These are phyloP conservation scores for Hyles lineata DNA, from an alignment of 2,888 invertebrate species.

Conservation along the genomic window DNA sequence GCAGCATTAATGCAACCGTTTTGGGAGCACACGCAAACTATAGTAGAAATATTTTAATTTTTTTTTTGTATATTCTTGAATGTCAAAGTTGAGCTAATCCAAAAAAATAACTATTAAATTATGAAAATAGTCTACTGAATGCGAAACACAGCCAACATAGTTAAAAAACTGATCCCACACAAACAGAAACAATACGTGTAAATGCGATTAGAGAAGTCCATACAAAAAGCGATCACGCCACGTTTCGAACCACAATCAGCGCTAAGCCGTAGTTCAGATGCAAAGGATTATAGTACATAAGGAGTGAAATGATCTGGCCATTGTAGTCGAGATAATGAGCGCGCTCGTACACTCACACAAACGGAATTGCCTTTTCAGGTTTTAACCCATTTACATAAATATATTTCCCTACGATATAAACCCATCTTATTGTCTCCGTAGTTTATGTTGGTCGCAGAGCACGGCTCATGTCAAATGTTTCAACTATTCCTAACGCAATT, in stretches of 20 bases:
- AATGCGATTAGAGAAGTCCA: constrained; percentile 10
- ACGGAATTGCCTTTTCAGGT: constrained; percentile 26
- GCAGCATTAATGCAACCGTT: too few relatives aligned
- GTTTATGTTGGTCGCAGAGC: not conserved
- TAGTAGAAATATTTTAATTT: too few relatives aligned
- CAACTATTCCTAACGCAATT: not conserved
- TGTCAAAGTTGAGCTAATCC: too few relatives aligned
- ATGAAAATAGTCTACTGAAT: not conserved
- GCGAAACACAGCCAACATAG: not conserved
- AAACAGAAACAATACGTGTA: not conserved
- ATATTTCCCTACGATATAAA: constrained; percentile 17
- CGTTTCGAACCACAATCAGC: constrained; percentile 23
- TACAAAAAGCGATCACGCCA: constrained; percentile 17
- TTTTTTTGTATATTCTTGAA: too few relatives aligned
- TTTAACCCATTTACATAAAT: constrained; percentile 26
- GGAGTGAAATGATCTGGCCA: constrained; percentile 24
- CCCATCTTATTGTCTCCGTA: constrained; percentile 18
- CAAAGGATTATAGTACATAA: constrained; percentile 26
- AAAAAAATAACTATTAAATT: too few relatives aligned
- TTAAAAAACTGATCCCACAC: not conserved
- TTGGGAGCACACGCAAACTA: too few relatives aligned
- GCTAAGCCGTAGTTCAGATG: not conserved
- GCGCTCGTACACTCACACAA: constrained; percentile 11
- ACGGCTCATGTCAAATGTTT: constrained; percentile 11
- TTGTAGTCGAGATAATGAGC: constrained; percentile 27